Conservation (phyloP, 2,888 invertebrate species). For the Mythimna loreyi region DNA sequence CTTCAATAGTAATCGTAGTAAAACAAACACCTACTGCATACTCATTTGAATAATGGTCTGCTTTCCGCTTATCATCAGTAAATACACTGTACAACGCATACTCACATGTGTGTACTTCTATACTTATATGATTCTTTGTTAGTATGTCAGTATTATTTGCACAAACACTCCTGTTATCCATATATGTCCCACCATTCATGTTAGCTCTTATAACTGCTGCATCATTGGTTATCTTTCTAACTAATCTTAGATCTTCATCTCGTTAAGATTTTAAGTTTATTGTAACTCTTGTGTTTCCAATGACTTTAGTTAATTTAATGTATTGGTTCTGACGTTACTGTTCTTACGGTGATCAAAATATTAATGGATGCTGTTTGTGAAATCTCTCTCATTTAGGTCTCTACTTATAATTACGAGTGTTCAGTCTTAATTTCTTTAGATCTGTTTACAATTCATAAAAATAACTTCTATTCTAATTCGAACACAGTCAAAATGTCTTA, state of each 20-base stretch:
- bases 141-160: conserved; percentile 24
- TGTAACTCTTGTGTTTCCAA: conserved; percentile 11
- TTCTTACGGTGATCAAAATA: not conserved
- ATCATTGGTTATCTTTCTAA: conserved; percentile 31
- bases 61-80: conserved; percentile 41
- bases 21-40: conserved; percentile 25
- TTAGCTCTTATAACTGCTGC: conserved; percentile 12
- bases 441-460: too few relatives aligned
- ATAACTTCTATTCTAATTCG: too few relatives aligned
- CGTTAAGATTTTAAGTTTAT: conserved; percentile 23
- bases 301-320: not conserved
- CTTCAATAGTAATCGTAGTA: conserved; percentile 11
- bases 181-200: too few relatives aligned
- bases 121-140: not conserved
- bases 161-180: conserved; percentile 26
- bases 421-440: too few relatives aligned
- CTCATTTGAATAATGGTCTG: conserved; percentile 23
- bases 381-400: too few relatives aligned
- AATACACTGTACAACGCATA: conserved; percentile 23
- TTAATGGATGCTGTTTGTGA: not conserved
- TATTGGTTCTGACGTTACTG: not conserved
- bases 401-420: too few relatives aligned
- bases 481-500: too few relatives aligned
- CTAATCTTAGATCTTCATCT: conserved; percentile 53
- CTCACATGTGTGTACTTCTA: conserved; percentile 4